Percentiles rank a stretch among this genome's conserved stretches.
phyloP scores from a whole-genome alignment of 2,888 invertebrate genomes.

The Acanthosepion esculentum region DNA sequence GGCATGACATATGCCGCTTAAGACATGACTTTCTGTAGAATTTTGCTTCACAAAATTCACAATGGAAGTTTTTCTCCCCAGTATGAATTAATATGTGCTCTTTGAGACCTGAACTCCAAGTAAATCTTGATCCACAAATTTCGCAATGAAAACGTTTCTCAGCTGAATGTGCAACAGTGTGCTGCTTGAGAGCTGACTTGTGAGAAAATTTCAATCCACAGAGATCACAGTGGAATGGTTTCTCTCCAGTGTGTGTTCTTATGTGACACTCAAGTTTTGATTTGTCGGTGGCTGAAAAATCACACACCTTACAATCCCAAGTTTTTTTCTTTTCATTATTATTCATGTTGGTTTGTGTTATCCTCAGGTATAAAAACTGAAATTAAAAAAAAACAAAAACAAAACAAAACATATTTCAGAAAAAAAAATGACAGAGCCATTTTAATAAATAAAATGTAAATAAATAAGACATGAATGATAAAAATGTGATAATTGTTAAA shows the following conservation, averaged over 20 bases:
- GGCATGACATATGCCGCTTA: neutral
- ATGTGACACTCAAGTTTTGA: neutral
- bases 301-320: too few species aligned
- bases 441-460: too few species aligned
- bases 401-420: too few species aligned
- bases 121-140: slow-evolving; percentile 23
- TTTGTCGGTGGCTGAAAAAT: too few species aligned
- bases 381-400: too few species aligned
- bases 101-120: neutral
- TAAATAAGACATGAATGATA: too few species aligned
- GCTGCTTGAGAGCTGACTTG: neutral
- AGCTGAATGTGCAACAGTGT: neutral
- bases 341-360: too few species aligned
- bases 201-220: slow-evolving; percentile 23
- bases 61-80: neutral
- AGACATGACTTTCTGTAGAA: neutral
- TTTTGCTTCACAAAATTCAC: slow-evolving; percentile 11
- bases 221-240: neutral
- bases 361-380: too few species aligned
- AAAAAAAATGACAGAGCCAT: too few species aligned
- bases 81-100: neutral
- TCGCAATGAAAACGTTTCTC: neutral
- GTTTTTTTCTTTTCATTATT: too few species aligned
- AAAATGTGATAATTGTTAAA: too few species aligned
- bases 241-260: neutral